Conservation (phyloP, 2,113 vertebrate genomes). For the Alethe diademata region DNA sequence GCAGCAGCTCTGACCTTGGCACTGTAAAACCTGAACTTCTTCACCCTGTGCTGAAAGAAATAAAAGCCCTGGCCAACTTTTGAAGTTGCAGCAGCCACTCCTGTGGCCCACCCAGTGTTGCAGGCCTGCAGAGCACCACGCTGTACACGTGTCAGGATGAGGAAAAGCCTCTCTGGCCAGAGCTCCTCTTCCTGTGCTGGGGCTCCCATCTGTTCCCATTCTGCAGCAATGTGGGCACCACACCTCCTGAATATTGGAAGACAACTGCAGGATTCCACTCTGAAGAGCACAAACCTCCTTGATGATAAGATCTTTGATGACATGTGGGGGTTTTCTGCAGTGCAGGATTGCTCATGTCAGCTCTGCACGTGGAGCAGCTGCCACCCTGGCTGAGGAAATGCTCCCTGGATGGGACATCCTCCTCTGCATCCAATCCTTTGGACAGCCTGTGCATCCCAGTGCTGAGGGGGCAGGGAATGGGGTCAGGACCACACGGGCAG, state of each 20-base stretch:
- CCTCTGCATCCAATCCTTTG: not conserved
- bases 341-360: not conserved
- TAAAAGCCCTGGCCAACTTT: not conserved
- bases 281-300: not conserved
- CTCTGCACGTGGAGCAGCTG: not conserved
- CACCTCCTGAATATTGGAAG: not conserved
- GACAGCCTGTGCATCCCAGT: not conserved
- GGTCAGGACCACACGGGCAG: not conserved
- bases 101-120: not conserved
- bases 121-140: not conserved
- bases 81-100: not conserved
- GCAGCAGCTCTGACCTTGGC: not conserved
- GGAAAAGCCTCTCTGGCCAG: not conserved
- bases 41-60: not conserved
- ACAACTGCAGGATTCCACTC: not conserved
- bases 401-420: not conserved
- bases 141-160: not conserved
- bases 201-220: not conserved
- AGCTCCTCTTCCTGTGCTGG: not conserved
- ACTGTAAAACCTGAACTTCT: not conserved
- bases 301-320: not conserved
- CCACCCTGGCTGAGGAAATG: not conserved
- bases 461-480: not conserved
- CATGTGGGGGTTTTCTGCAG: not conserved
- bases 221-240: not conserved